Conservation (phyloP, 1,140 invertebrate genomes). For the Leptopilina boulardi region DNA sequence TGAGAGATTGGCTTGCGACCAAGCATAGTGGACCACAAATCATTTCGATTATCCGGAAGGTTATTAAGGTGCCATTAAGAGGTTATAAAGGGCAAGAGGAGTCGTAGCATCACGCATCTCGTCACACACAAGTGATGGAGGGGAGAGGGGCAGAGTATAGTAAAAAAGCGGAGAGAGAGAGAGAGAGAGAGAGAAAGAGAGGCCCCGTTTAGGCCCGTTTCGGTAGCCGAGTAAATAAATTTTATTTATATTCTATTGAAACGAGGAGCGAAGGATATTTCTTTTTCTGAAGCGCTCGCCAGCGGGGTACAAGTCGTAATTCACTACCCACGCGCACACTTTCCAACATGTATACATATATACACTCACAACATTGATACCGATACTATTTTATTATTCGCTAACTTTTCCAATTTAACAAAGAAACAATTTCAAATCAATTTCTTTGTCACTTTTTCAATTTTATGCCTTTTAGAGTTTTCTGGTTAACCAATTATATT, state of each 20-base stretch:
- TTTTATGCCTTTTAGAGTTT: too few species aligned
- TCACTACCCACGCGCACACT: conserved; percentile 58
- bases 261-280: conserved; percentile 51
- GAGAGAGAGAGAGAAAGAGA: not conserved
- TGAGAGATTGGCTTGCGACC: not conserved
- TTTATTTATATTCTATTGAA: conserved; percentile 62
- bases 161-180: conserved; percentile 10
- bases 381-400: conserved; percentile 7
- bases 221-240: conserved; percentile 61
- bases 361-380: not conserved
- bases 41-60: conserved; percentile 48
- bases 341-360: conserved; percentile 43
- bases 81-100: conserved; percentile 54
- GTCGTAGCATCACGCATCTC: conserved; percentile 56
- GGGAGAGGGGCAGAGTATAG: conserved; percentile 43
- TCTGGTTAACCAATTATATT: too few species aligned
- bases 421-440: not conserved
- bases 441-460: not conserved
- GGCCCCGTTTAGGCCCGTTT: conserved; percentile 43
- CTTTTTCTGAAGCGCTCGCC: conserved; percentile 50
- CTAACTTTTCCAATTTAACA: not conserved
- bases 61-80: conserved; percentile 58
- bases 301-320: conserved; percentile 55
- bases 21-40: conserved; percentile 51
- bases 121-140: conserved; percentile 44